Evolutionary conservation across 2,888 invertebrate species (phyloP).

Genomic region (Drosophila nr. medialis): DNA sequence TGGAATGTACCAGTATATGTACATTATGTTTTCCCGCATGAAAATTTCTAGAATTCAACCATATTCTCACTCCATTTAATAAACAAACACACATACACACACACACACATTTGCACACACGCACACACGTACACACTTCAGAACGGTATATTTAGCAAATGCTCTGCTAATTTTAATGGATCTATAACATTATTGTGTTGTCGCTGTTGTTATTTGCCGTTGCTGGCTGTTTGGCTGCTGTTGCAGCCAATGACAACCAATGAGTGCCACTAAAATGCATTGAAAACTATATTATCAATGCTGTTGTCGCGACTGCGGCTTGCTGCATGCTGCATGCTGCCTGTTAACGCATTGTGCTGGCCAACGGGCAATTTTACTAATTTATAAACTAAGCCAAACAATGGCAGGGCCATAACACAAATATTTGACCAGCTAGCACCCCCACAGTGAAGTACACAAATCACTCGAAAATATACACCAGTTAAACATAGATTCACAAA

Average conservation of each 20-base stretch:
- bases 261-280: constrained; percentile 37
- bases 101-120: background rate
- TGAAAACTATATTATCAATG: constrained; percentile 61
- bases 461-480: constrained; percentile 13
- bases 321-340: constrained; percentile 11
- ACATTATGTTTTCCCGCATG: constrained; percentile 19
- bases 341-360: constrained; percentile 7
- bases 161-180: constrained; percentile 64
- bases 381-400: constrained; percentile 73
- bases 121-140: background rate
- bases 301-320: constrained; percentile 30
- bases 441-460: constrained; percentile 9
- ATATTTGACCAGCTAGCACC: constrained; percentile 55
- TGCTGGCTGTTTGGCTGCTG: constrained; percentile 36
- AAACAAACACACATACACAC: background rate
- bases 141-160: constrained; percentile 56
- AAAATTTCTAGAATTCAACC: background rate
- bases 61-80: background rate
- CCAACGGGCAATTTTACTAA: constrained; percentile 69
- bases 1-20: background rate
- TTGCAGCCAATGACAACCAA: constrained; percentile 62
- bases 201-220: constrained; percentile 29
- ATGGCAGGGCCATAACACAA: constrained; percentile 45
- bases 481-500: background rate
- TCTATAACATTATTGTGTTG: constrained; percentile 56